Evolutionary conservation across 2,888 invertebrate genomes (phyloP), one percentile per base, ranked within the genome.

Genomic region (Acanthosepion esculentum): DNA sequence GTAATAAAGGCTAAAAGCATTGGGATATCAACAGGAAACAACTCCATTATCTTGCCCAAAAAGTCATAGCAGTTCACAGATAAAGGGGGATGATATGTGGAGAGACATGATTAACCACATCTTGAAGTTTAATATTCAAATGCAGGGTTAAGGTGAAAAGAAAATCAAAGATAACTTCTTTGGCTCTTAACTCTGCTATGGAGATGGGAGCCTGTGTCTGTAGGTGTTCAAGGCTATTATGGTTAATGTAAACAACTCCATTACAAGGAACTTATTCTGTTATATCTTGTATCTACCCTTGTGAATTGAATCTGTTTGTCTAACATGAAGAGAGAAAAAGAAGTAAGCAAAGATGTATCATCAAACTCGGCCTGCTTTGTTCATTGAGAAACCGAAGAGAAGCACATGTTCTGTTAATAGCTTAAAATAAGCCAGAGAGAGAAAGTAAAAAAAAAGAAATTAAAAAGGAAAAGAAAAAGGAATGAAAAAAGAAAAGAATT

Each of bases 311-410:
- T 78, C n/a, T 78, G n/a, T 78, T 78, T 78, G n/a, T n/a, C n/a
- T 78, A 78, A 78, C 78, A 78, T n/a, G 78, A 78, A 78, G 78
- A n/a, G n/a, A 78, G n/a, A 78, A 78, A n/a, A 78, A n/a, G n/a
- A 78, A 78, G n/a, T n/a, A n/a, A 78, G 10, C n/a, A 15, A n/a
- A 29, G n/a, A 78, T n/a, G 78, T 78, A 78, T 78, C 78, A 18
- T 78, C 78, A n/a, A 12, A n/a, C n/a, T 8, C 10, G 8, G 12
- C n/a, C 15, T n/a, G 78, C 8, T 78, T 78, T 78, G 78, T 78
- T n/a, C 78, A 78, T 78, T 78, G 78, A 78, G 78, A 4, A 33
- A 78, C n/a, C 18, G 6, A 59, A 59, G 29, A n/a, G 10, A 78
- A n/a, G n/a, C n/a, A n/a, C 12, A 78, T n/a, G n/a, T 78, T 78